Base-by-base conservation (phyloP, 2,888 invertebrate genomes). In the Helicoverpa assulta region DNA sequence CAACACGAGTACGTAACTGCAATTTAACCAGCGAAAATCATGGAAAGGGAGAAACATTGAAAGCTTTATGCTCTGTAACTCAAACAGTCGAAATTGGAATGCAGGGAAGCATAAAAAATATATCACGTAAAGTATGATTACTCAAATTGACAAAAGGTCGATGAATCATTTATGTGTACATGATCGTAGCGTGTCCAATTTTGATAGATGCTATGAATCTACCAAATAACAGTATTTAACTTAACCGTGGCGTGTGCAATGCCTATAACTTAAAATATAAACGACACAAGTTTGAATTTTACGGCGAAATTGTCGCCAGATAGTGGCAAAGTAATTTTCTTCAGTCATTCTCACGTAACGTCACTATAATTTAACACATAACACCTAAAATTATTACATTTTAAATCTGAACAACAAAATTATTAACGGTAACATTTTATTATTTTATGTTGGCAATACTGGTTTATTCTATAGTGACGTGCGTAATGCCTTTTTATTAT, bases 231-330 rank as follows among this genome's bases (percentile, higher is more conserved):
- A 61, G 81, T 70, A 69, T 81, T 81, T 78, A 82, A 75, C 60
- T 47, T 53, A 53, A 50, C 59, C 53, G 43, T 83, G 47, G 76
- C 83, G 77, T 83, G 85, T 76, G 68, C 76, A 68, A 72, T 68
- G 57, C 58, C 68, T 80, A 76, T 81, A 74, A 79, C 79, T 82
- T 74, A 72, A 73, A 74, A 68, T 73, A 74, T 73, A 74, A 83
- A 82, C 76, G 78, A 81, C 76, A 67, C 60, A 85, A 85, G 76
- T 86, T 85, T 78, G 84, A 81, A 83, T 81, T 81, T 78, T 74
- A 82, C 78, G 61, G 76, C 74, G 18, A 80, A 82, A 83, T 84
- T 83, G 81, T 76, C 84, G 73, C 80, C 80, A 70, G 68, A 77
- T 71, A 78, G 78, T 80, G 77, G 73, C 69, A 72, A 78, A 78